Evolutionary conservation across 2,888 invertebrate genomes (phyloP).

Genomic region (Pristionchus exspectatus): DNA sequence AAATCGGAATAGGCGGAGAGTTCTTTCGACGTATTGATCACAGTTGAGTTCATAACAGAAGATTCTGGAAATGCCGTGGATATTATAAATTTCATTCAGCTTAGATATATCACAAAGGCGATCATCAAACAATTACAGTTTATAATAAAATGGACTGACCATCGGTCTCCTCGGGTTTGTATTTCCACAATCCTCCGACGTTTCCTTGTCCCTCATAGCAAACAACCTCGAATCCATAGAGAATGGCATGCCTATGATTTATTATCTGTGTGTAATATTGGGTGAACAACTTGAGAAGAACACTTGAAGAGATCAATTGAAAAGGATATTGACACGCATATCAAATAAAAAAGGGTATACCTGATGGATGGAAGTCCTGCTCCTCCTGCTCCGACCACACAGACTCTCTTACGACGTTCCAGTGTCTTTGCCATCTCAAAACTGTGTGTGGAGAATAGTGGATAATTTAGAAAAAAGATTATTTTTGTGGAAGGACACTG

Average conservation of each 20-base stretch:
- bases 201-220: slow-evolving; percentile 79
- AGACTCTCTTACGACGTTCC: slow-evolving; percentile 16
- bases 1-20: slow-evolving; percentile 80
- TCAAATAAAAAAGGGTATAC: neutral
- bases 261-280: too few species aligned
- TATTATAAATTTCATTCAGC: neutral
- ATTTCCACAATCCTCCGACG: slow-evolving; percentile 79
- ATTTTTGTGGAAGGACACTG: too few species aligned
- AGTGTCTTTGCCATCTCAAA: slow-evolving; percentile 17
- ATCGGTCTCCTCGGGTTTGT: slow-evolving; percentile 65
- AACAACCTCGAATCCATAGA: slow-evolving; percentile 77
- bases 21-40: slow-evolving; percentile 80
- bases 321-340: too few species aligned
- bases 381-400: slow-evolving; percentile 47
- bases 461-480: too few species aligned
- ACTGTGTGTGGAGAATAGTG: neutral
- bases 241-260: slow-evolving; percentile 61
- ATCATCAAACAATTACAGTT: too few species aligned
- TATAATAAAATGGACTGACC: slow-evolving; percentile 54
- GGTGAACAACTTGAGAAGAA: too few species aligned
- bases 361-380: slow-evolving; percentile 45
- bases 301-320: too few species aligned
- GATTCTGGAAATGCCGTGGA: slow-evolving; percentile 64
- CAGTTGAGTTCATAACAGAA: slow-evolving; percentile 78
- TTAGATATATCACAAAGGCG: too few species aligned